Percentiles rank a stretch among this genome's conserved stretches.
Evolutionary conservation across 2,888 invertebrate genomes (phyloP).

Genomic region (Andricus curvator): DNA sequence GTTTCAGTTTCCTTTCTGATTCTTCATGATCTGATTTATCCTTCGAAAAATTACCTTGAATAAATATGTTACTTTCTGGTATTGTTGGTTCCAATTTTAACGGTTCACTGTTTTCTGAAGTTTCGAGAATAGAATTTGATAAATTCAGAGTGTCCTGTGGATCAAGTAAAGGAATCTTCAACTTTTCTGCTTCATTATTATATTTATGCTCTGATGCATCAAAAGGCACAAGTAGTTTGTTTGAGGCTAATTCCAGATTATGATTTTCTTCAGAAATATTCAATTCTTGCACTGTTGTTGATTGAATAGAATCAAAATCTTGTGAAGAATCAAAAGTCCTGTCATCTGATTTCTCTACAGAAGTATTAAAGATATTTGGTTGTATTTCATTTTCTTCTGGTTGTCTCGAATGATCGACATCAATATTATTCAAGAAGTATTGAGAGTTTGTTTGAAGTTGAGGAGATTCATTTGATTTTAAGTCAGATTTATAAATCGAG

Average conservation of each 20-base stretch:
- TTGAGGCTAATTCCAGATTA: background rate
- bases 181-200: background rate
- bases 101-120: background rate
- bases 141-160: background rate
- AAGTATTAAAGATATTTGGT: background rate
- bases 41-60: background rate
- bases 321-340: background rate
- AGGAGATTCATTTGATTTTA: background rate
- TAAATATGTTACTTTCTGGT: background rate
- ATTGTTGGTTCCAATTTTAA: background rate
- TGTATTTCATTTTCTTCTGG: background rate
- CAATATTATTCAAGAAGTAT: background rate
- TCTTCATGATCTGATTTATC: background rate
- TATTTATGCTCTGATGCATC: background rate
- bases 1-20: background rate
- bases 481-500: background rate
- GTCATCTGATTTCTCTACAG: background rate
- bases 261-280: background rate
- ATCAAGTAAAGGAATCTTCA: background rate
- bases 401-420: background rate
- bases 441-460: background rate
- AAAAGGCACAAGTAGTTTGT: background rate
- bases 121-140: background rate
- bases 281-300: background rate
- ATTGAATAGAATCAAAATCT: slow-evolving; percentile 11